Evolutionary conservation across 1,140 invertebrate genomes (phyloP).

Genomic region (Apis laboriosa): DNA sequence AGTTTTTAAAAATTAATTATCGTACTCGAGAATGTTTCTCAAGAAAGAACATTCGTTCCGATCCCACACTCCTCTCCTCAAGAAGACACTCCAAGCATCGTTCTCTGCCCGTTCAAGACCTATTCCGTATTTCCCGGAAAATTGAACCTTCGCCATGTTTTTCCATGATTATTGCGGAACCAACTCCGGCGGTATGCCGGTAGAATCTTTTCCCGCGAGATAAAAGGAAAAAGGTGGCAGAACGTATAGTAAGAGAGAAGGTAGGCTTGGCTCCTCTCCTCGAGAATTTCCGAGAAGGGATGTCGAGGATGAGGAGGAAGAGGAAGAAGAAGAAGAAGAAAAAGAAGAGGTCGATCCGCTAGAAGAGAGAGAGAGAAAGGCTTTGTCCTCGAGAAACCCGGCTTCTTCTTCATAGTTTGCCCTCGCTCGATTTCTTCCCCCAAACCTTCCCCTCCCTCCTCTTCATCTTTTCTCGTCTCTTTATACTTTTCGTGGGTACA

Average conservation of each 20-base stretch:
- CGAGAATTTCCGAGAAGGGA: conserved; percentile 68
- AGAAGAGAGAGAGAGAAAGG: conserved; percentile 1
- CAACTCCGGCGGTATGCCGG: conserved; percentile 53
- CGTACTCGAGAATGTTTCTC: not conserved
- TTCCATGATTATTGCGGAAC: conserved; percentile 56
- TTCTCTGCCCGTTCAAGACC: not conserved
- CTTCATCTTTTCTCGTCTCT: not conserved
- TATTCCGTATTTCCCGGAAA: conserved; percentile 36
- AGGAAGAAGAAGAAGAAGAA: not conserved
- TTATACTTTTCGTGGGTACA: conserved; percentile 53
- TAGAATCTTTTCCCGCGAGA: conserved; percentile 54
- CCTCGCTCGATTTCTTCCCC: conserved; percentile 71
- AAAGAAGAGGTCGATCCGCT: not conserved
- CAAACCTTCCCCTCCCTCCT: conserved; percentile 25
- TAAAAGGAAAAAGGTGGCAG: conserved; percentile 26
- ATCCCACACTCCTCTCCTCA: not conserved
- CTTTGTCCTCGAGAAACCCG: conserved; percentile 70
- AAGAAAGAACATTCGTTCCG: not conserved
- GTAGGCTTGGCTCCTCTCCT: conserved; percentile 46
- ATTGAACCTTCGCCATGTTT: conserved; percentile 53
- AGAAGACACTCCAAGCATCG: not conserved
- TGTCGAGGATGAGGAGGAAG: conserved; percentile 28
- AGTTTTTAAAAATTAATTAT: conserved; percentile 6
- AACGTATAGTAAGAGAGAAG: conserved; percentile 57
- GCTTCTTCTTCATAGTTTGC: conserved; percentile 66